Base-by-base conservation (phyloP, 2,797 vertebrate genomes). In the Semotilus atromaculatus region DNA sequence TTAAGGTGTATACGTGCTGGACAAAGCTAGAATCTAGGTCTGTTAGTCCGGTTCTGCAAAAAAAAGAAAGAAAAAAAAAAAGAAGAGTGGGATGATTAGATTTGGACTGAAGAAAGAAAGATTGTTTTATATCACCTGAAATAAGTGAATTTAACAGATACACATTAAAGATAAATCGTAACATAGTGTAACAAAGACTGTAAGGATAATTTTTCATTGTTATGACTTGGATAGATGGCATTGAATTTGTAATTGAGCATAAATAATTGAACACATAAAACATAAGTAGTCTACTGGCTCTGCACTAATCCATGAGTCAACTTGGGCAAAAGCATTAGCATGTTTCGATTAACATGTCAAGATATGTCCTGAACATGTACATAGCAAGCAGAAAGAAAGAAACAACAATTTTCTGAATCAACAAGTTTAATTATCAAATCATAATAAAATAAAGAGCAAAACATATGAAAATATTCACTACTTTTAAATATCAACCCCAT, bases 351-450 rank as follows among this genome's bases (percentile, higher is more conserved):
- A 67, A 18, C 29, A 67, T 34, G 34, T 21, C 31, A 67, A 67
- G 16, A 5, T 0, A 34, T 9, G 7, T 68, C 31, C 1, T 68
- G 19, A 38, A 67, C 31, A 68, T 34, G 64, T 67, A 34, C 31
- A 48, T 26, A 48, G 70, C 26, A n/a, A 72, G 55, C 10, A 26
- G 60, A 64, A 31, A 31, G 14, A 31, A 64, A 26, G n/a, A 26
- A 60, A 16, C n/a, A 62, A 71, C 67, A 75, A 55, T 43, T 66
- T 31, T 77, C 34, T 26, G 19, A 58, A 38, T 88, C 64, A 70
- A 81, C 36, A 19, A 79, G 94, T 95, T 84, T 95, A 94, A 93
- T 94, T 92, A 92, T 83, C 89, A 93, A 94, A 92, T 92, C 66
- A 93, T 92, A 92, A 74, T 88, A 85, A 90, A 90, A 92, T 91